These are phyloP conservation scores for Mya arenaria DNA, from an alignment of 1,140 invertebrate genomes.

Conservation along the genomic window DNA sequence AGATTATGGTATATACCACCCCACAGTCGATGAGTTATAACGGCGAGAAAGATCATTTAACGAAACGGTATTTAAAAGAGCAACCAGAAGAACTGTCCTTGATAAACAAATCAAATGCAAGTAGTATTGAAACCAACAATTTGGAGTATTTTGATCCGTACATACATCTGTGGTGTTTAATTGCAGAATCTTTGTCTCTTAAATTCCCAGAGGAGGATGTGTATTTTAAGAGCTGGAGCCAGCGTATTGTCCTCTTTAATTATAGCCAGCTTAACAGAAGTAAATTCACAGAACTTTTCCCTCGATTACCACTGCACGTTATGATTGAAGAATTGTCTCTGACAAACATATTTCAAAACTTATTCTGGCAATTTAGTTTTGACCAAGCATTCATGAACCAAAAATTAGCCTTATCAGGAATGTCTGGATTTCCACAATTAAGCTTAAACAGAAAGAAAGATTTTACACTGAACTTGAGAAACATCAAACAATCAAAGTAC, in stretches of 20 bases:
- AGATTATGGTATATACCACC: too few species aligned
- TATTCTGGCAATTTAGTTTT: conserved; percentile 11
- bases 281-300: background rate
- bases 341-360: background rate
- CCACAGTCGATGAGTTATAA: too few species aligned
- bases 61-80: too few species aligned
- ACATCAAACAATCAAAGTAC: conserved; percentile 13
- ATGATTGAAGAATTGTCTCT: background rate
- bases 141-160: background rate
- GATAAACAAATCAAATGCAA: too few species aligned
- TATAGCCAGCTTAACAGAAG: background rate
- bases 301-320: background rate
- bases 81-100: too few species aligned
- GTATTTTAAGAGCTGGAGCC: background rate
- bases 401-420: conserved; percentile 2
- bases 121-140: too few species aligned
- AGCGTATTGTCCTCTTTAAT: background rate
- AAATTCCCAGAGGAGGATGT: background rate
- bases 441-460: background rate
- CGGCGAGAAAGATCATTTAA: too few species aligned
- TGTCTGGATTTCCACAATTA: background rate
- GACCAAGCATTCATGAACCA: conserved; percentile 12
- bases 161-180: background rate
- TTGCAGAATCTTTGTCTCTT: background rate
- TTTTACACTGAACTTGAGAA: conserved; percentile 16